Evolutionary conservation across 2,888 invertebrate species (phyloP), one percentile per base, ranked within the genome.

Genomic region (Drosophila melanocephala): DNA sequence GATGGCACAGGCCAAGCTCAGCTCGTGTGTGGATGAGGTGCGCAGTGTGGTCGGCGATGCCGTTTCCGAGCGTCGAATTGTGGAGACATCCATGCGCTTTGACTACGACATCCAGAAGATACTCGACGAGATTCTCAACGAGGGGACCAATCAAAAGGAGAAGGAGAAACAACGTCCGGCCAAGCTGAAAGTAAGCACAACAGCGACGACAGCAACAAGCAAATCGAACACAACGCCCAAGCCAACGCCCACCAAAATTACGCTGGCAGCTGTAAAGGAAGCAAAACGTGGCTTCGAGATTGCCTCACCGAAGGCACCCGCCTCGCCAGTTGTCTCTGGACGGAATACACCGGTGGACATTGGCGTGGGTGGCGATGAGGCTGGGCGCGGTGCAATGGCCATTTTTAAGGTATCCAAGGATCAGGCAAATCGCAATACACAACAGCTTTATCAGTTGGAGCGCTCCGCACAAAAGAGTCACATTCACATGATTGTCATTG

Each of bases 401-500:
- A 68, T 87, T n/a, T 91, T 86, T 42, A 92, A 91, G 63, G 88
- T 92, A 6, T 90, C 92, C 3, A 93, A 92, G 59, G 93, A 93
- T 55, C 92, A 91, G 75, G 94, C 95, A 51, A 95, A 95, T 58
- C 93, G 92, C 53, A 94, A 93, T 91, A 91, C 92, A 2, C 93
- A 94, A 74, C 87, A 93, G 52, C 94, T 96, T 81, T 98, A 96
- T 88, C 94, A 95, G 59, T 96, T 95, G 86, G 97, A 97, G 91
- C 95, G 98, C 81, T 96, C 96, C 0, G 95, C 95, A n/a, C 95
- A 95, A 22, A 99, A 99, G 91, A 97, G 97, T 44, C 96, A 97
- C 91, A 94, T 99, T 71, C 98, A 99, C 92, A 96, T 99, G 94
- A 97, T 98, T 75, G 97, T 98, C 14, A 96, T 97, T 92, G 99